phyloP scores from a whole-genome alignment of 1,140 invertebrate genomes.

The Schlechtendalia chinensis region DNA sequence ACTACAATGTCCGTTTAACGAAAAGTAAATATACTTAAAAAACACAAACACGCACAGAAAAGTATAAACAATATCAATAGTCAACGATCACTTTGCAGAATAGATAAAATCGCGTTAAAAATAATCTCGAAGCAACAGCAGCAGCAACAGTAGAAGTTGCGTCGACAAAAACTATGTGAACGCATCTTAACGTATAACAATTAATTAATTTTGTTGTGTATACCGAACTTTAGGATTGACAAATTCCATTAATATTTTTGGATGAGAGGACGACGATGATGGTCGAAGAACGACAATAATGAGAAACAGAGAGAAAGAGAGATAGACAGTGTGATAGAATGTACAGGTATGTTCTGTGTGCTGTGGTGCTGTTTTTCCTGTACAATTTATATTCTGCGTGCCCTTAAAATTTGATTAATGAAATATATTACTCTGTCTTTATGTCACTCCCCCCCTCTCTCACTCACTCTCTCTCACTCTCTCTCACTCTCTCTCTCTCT shows the following conservation, averaged over 20 bases:
- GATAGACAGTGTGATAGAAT: not conserved
- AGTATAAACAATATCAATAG: not conserved
- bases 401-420: constrained; percentile 49
- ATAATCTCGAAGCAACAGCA: not conserved
- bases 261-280: not conserved
- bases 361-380: not conserved
- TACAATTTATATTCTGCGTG: constrained; percentile 17
- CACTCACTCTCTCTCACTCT: too few relatives aligned
- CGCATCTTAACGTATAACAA: constrained; percentile 6
- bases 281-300: not conserved
- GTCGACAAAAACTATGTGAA: too few relatives aligned
- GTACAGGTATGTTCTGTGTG: not conserved
- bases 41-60: not conserved
- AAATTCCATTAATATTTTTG: constrained; percentile 48
- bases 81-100: not conserved
- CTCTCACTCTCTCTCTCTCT: too few relatives aligned
- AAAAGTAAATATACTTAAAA: not conserved
- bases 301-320: not conserved
- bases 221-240: constrained; percentile 21
- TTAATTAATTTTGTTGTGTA: constrained; percentile 31
- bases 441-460: not conserved
- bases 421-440: constrained; percentile 30
- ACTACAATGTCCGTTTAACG: too few relatives aligned
- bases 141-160: too few relatives aligned
- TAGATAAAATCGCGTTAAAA: not conserved